Conservation (phyloP, 2,888 invertebrate species). For the Eupithecia insigniata region DNA sequence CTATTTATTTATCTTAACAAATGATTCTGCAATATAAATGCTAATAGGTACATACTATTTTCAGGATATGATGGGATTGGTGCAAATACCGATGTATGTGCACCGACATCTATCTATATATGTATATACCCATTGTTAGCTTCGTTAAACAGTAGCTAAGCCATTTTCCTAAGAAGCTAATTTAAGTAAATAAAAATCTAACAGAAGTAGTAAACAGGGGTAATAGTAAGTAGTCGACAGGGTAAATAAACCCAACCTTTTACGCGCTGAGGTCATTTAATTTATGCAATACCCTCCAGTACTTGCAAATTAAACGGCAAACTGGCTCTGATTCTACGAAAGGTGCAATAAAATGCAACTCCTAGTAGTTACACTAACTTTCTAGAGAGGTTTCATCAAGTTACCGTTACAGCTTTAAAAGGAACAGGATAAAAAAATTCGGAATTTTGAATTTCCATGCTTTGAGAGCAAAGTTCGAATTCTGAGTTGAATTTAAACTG, state of each 20-base stretch:
- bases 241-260: constrained; percentile 14
- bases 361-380: neutral
- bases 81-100: too few relatives aligned
- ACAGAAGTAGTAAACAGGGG: neutral
- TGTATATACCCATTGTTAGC: neutral
- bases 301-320: constrained; percentile 16
- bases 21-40: neutral
- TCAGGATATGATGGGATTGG: too few relatives aligned
- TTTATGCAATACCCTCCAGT: constrained; percentile 7
- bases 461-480: neutral
- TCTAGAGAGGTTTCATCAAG: constrained; percentile 17
- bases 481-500: too few relatives aligned
- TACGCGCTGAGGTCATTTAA: constrained; percentile 10
- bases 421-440: neutral
- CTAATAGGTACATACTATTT: too few relatives aligned
- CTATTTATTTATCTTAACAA: neutral
- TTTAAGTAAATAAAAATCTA: constrained; percentile 7
- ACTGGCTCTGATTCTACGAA: constrained; percentile 14
- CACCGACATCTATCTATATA: too few relatives aligned
- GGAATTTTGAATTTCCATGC: constrained; percentile 5
- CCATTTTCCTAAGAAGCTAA: neutral
- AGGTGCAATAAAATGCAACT: constrained; percentile 20
- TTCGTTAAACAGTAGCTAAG: neutral
- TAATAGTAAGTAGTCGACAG: neutral
- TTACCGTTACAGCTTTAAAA: neutral